These are phyloP conservation scores for Adelphocoris suturalis DNA, from an alignment of 2,888 invertebrate species.

Conservation along the genomic window DNA sequence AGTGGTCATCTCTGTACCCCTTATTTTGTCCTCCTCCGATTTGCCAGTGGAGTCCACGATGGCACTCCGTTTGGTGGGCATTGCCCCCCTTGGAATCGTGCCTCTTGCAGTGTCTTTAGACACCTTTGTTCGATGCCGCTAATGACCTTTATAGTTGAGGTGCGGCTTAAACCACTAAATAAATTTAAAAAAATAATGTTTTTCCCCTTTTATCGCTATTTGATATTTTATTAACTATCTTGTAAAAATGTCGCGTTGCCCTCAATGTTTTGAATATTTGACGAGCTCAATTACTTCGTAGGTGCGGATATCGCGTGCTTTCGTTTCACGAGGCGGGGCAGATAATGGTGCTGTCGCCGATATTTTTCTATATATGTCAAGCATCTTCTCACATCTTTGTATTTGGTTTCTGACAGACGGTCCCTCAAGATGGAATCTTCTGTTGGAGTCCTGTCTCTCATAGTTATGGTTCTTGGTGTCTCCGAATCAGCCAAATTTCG, in stretches of 20 bases:
- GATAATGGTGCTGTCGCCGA: not conserved
- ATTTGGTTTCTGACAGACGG: not conserved
- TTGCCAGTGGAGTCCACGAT: too few relatives aligned
- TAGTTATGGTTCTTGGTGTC: not conserved
- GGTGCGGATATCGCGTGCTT: conserved; percentile 14
- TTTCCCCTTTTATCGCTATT: too few relatives aligned
- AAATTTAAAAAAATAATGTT: too few relatives aligned
- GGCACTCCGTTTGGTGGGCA: too few relatives aligned
- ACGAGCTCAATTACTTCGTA: not conserved
- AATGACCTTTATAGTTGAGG: too few relatives aligned
- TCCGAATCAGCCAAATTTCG: conserved; percentile 42
- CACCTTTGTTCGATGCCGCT: too few relatives aligned
- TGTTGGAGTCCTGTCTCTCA: not conserved
- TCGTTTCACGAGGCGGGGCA: not conserved
- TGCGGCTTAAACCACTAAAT: too few relatives aligned
- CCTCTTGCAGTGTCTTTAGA: too few relatives aligned
- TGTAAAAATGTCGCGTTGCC: not conserved
- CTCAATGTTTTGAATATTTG: not conserved
- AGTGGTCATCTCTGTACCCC: too few relatives aligned
- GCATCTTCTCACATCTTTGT: not conserved
- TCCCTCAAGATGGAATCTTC: not conserved
- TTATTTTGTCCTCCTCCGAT: too few relatives aligned
- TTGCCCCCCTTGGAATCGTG: too few relatives aligned
- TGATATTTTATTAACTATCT: too few relatives aligned
- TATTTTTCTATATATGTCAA: conserved; percentile 19